Base-by-base conservation (phyloP, 2,113 vertebrate species). In the Tychaedon coryphoeus region DNA sequence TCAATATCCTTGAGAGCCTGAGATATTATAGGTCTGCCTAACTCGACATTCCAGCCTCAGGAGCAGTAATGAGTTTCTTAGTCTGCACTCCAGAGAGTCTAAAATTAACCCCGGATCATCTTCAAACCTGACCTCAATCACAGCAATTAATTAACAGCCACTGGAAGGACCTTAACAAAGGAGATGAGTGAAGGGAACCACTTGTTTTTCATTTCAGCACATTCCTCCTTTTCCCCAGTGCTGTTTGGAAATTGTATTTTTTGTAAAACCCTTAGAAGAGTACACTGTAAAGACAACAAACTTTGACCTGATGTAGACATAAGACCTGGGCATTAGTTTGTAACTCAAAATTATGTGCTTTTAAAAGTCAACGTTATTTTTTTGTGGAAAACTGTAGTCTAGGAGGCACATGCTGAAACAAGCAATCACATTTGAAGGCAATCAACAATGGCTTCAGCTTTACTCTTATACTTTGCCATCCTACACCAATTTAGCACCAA, bases 71-170 rank as follows among this genome's bases (percentile, higher is more conserved):
- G 92, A 96, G 95, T 95, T 97, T 90, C 92, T 94, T 15, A 88
- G 57, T 34, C 69, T 84, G 54, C 69, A 40, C 96, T 96, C 78
- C 2, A 74, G 92, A 93, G 96, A 91, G 67, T 86, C 42, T 76
- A 73, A 96, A 96, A 95, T 96, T 96, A 96, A 95, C 95, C 94
- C 84, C 31, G 3, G 86, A 53, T 79, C 82, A 88, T 94, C 93
- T 91, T 94, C 94, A 95, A 97, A 88, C 72, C 88, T 93, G 96
- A 96, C 94, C 95, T 88, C 95, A 96, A 96, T 96, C 94, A 88
- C 45, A 92, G 92, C 87, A 96, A 95, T 97, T 97, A 96, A 97
- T 97, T 97, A 97, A 90, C 92, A 95, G 91, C 17, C 88, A 54
- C 43, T 70, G 78, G 76, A 96, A 96, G 88, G 94, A 78, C 64